Conservation (phyloP, 2,797 vertebrate genomes). For the Amblyopsis hoosieri region DNA sequence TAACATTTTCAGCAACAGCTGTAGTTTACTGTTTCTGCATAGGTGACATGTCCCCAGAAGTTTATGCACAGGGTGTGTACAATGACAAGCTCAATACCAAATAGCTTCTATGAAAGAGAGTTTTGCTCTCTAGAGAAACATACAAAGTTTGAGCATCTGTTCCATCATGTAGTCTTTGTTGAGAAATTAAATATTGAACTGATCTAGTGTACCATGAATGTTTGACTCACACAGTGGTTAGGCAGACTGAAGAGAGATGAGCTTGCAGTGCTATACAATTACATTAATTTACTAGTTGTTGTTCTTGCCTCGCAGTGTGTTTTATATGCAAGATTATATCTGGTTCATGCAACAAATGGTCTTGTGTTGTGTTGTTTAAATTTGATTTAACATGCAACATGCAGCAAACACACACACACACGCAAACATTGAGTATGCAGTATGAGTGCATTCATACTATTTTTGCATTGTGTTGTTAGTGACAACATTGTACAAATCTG, state of each 20-base stretch:
- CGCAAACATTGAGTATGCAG: constrained; percentile 36
- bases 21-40: constrained; percentile 48
- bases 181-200: constrained; percentile 81
- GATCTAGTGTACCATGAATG: constrained; percentile 79
- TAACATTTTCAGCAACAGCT: constrained; percentile 35
- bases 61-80: constrained; percentile 51
- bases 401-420: constrained; percentile 34
- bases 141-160: constrained; percentile 78
- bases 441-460: constrained; percentile 37
- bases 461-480: constrained; percentile 59
- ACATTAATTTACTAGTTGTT: constrained; percentile 62
- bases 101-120: constrained; percentile 61
- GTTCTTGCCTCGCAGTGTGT: constrained; percentile 60
- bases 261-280: constrained; percentile 60
- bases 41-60: constrained; percentile 60
- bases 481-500: constrained; percentile 39
- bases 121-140: constrained; percentile 72
- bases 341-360: constrained; percentile 42
- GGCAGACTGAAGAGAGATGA: constrained; percentile 70
- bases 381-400: constrained; percentile 50
- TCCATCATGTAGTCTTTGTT: constrained; percentile 79
- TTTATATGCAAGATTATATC: constrained; percentile 11
- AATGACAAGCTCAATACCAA: constrained; percentile 45
- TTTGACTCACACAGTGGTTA: constrained; percentile 78
- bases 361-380: constrained; percentile 44